Evolutionary conservation across 2,888 invertebrate species (phyloP), one percentile per base, ranked within the genome.

Genomic region (Anticlea derivata): DNA sequence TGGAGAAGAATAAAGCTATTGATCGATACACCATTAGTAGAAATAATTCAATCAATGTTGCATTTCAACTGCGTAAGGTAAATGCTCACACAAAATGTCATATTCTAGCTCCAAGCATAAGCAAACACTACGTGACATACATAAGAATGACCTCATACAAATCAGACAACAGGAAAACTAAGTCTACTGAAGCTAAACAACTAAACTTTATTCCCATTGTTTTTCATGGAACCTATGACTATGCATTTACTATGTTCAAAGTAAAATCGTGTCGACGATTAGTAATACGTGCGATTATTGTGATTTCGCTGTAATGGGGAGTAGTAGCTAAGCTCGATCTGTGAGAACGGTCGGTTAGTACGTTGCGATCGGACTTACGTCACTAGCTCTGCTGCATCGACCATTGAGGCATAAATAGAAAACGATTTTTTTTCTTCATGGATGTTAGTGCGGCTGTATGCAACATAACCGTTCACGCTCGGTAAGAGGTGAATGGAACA

Each of bases 401-500:
- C 38, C 52, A 43, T 39, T 44, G 47, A 44, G 29, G 38, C 52
- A 53, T 53, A 49, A 48, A 53, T 48, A 48, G 38, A 48, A 43
- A 52, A 33, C 33, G 5, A 30, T 17, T 44, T 44, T 48, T 54
- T 49, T 37, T 6, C 10, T 13, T 22, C 31, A 50, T 55, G 38
- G 44, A 60, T 56, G 61, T 61, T 52, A 66, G 67, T 66, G 66
- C 66, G 70, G 71, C 70, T 71, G 66, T 68, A 66, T 70, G 72
- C 75, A 70, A 68, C 65, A 73, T 74, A 77, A 78, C 81, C 81
- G 83, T 83, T 86, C 81, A 80, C 80, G 84, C 81, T 80, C 81
- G 80, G 89, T 87, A 84, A 88, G 89, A 89, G 89, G 89, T 88
- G 87, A 89, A 86, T 84, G 87, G 87, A 85, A 80, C 80, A 75